A percentile compares a stretch with the other conserved stretches of the same genome.
Evolutionary conservation across 2,113 vertebrate genomes (phyloP).

Genomic region (Proterorhinus semilunaris): DNA sequence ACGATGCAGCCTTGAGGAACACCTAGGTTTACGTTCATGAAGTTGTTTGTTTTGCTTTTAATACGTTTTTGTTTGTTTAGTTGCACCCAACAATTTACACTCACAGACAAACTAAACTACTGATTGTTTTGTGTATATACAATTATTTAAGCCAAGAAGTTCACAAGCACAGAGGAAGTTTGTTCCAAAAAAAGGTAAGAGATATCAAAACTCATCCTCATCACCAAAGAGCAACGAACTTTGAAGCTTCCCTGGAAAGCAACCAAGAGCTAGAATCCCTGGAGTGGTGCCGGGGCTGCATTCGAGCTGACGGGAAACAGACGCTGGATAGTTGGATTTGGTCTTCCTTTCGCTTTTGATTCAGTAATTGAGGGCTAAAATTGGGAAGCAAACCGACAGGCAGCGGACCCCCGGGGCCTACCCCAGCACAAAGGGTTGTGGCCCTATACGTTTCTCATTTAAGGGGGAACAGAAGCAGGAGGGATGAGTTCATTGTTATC

Average conservation of each 20-base stretch:
- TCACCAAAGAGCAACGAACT: slow-evolving; percentile 60
- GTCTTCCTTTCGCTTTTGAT: slow-evolving; percentile 53
- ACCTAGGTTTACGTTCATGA: no score
- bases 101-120: no score
- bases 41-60: no score
- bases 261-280: slow-evolving; percentile 46
- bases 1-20: no score
- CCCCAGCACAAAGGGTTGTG: slow-evolving; percentile 20
- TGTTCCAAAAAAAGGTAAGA: slow-evolving; percentile 5
- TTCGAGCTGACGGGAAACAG: slow-evolving; percentile 53
- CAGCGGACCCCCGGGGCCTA: slow-evolving; percentile 35
- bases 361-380: slow-evolving; percentile 63
- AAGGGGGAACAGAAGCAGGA: slow-evolving; percentile 30
- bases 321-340: slow-evolving; percentile 48
- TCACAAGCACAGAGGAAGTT: not conserved
- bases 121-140: no score
- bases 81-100: no score
- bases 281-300: slow-evolving; percentile 40
- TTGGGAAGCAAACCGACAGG: slow-evolving; percentile 50
- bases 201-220: slow-evolving; percentile 33
- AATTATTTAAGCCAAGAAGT: not conserved
- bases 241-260: slow-evolving; percentile 59
- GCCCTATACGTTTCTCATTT: slow-evolving; percentile 49
- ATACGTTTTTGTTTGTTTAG: no score
- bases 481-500: slow-evolving; percentile 44